These are phyloP conservation scores for Schmidtea mediterranea DNA, from an alignment of 1,140 invertebrate genomes.

Conservation along the genomic window DNA sequence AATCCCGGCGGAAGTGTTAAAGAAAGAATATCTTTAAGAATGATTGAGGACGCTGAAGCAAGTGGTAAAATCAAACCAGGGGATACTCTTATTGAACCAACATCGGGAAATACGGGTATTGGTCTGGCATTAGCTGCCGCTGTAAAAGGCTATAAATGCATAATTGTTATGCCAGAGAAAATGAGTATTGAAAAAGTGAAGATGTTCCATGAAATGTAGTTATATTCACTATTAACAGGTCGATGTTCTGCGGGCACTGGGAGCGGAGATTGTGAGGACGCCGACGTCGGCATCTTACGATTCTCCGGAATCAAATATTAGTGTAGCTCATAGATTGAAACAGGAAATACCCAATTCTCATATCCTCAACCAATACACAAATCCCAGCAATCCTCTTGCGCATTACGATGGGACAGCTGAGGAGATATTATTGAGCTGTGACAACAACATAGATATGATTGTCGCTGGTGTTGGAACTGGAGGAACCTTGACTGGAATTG, in stretches of 20 bases:
- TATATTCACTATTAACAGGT: slow-evolving; percentile 23
- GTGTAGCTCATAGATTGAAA: slow-evolving; percentile 51
- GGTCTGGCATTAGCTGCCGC: slow-evolving; percentile 75
- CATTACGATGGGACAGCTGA: slow-evolving; percentile 68
- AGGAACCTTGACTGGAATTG: slow-evolving; percentile 58
- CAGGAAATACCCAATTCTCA: slow-evolving; percentile 56
- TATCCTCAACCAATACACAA: slow-evolving; percentile 74
- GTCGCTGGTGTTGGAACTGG: slow-evolving; percentile 59
- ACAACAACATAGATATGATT: slow-evolving; percentile 48
- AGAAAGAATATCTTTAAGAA: slow-evolving; percentile 69
- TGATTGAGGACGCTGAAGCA: slow-evolving; percentile 77
- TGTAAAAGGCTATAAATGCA: slow-evolving; percentile 75
- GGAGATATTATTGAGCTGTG: slow-evolving; percentile 53
- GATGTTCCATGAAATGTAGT: slow-evolving; percentile 27
- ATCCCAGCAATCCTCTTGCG: slow-evolving; percentile 59
- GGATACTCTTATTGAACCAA: slow-evolving; percentile 72
- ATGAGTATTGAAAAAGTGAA: slow-evolving; percentile 98
- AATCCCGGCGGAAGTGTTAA: slow-evolving; percentile 94
- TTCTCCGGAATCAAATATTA: slow-evolving; percentile 62
- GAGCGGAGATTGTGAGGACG: slow-evolving; percentile 76
- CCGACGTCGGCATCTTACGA: slow-evolving; percentile 66
- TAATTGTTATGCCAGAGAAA: slow-evolving; percentile 94
- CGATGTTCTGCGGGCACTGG: slow-evolving; percentile 49
- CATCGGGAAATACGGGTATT: slow-evolving; percentile 46
- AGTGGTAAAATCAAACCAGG: slow-evolving; percentile 58